Evolutionary conservation across 2,888 invertebrate genomes (phyloP).

Genomic region (Pseudeuparius sepicola): DNA sequence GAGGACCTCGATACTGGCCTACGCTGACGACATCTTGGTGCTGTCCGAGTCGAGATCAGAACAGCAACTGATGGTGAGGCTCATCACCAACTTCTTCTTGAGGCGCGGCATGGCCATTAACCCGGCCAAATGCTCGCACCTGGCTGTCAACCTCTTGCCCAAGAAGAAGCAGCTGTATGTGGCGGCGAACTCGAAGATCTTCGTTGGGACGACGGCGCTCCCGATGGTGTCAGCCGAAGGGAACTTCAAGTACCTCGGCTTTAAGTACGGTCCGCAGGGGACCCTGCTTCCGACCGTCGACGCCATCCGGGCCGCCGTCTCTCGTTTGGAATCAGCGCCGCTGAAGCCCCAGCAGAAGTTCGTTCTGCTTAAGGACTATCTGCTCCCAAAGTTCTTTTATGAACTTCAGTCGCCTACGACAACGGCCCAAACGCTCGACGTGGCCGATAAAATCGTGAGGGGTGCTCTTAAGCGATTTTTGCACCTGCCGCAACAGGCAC

Average conservation of each 20-base stretch:
- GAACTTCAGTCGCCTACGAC: conserved; percentile 8
- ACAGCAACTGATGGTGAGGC: conserved; percentile 1
- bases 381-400: conserved; percentile 10
- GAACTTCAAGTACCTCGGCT: neutral
- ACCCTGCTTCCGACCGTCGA: conserved; percentile 1
- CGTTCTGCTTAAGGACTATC: conserved; percentile 2
- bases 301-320: neutral
- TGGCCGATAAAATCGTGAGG: conserved; percentile 6
- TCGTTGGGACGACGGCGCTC: neutral
- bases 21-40: conserved; percentile 15
- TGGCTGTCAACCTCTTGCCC: conserved; percentile 6
- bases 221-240: neutral
- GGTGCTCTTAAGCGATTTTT: conserved; percentile 6
- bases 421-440: neutral
- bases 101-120: conserved; percentile 6
- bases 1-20: conserved; percentile 11
- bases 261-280: neutral
- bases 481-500: conserved; percentile 9
- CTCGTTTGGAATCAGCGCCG: conserved; percentile 5
- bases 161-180: conserved; percentile 12
- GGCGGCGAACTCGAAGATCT: neutral
- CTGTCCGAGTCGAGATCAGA: conserved; percentile 2
- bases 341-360: conserved; percentile 12
- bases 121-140: conserved; percentile 9
- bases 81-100: conserved; percentile 2